phyloP scores from a whole-genome alignment of 2,797 vertebrate genomes.

The Nannoperca obscura region DNA sequence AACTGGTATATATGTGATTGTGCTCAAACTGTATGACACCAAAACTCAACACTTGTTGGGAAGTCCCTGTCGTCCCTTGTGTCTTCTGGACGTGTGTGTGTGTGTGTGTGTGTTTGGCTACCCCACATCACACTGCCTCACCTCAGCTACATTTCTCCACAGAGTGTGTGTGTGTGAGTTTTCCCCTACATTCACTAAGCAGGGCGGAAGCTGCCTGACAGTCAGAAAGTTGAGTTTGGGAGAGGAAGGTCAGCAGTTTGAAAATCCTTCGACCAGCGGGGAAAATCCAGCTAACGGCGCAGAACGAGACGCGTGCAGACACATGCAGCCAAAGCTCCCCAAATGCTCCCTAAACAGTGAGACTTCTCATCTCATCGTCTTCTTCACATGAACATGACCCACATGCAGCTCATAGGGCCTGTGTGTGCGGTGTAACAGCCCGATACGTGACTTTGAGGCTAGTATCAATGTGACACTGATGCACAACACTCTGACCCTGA shows the following conservation, averaged over 20 bases:
- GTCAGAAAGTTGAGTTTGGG: conserved; percentile 35
- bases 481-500: background rate
- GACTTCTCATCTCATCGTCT: background rate
- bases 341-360: background rate
- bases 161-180: conserved; percentile 12
- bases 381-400: background rate
- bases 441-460: background rate
- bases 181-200: conserved; percentile 5
- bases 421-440: background rate
- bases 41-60: conserved; percentile 8
- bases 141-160: conserved; percentile 19
- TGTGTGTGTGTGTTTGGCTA: background rate
- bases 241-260: conserved; percentile 56
- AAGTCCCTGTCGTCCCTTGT: conserved; percentile 32
- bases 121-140: conserved; percentile 1
- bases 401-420: background rate
- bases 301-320: conserved; percentile 23
- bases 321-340: background rate
- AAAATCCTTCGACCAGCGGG: conserved; percentile 29
- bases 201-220: conserved; percentile 4
- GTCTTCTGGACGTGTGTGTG: conserved; percentile 1
- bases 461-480: background rate
- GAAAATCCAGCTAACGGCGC: conserved; percentile 33
- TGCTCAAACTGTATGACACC: background rate
- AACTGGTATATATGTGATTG: background rate